Percentiles rank a stretch among this genome's conserved stretches.
phyloP scores from a whole-genome alignment of 2,888 invertebrate species.

The Pandemis heparana region DNA sequence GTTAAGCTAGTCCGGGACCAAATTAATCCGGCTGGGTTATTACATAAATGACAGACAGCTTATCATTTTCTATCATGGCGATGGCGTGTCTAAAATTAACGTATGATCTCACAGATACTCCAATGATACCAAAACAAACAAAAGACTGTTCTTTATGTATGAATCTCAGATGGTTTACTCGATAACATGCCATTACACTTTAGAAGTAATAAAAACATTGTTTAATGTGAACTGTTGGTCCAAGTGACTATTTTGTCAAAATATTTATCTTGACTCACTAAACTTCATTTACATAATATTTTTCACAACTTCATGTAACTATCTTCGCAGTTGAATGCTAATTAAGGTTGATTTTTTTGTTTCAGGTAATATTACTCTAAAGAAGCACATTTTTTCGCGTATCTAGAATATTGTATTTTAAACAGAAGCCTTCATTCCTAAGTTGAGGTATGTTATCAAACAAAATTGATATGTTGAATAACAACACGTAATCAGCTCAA shows the following conservation, averaged over 20 bases:
- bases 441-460: neutral
- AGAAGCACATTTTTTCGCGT: neutral
- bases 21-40: neutral
- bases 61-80: neutral
- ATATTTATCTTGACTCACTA: too few relatives aligned
- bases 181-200: neutral
- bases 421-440: conserved; percentile 6
- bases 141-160: neutral
- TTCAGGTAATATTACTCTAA: neutral
- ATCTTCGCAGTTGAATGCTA: neutral
- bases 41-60: neutral
- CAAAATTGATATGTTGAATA: neutral
- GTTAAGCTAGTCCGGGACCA: neutral
- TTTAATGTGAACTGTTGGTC: neutral
- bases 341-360: neutral
- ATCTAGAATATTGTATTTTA: neutral
- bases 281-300: neutral
- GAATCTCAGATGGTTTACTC: neutral
- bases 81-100: too few relatives aligned
- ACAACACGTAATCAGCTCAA: neutral
- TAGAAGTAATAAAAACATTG: neutral
- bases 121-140: neutral
- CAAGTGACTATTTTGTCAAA: neutral
- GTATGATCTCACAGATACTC: neutral
- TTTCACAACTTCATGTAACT: neutral